Evolutionary conservation across 2,797 vertebrate species (phyloP), one percentile per base, ranked within the genome.

Genomic region (Crypturellus tataupa): DNA sequence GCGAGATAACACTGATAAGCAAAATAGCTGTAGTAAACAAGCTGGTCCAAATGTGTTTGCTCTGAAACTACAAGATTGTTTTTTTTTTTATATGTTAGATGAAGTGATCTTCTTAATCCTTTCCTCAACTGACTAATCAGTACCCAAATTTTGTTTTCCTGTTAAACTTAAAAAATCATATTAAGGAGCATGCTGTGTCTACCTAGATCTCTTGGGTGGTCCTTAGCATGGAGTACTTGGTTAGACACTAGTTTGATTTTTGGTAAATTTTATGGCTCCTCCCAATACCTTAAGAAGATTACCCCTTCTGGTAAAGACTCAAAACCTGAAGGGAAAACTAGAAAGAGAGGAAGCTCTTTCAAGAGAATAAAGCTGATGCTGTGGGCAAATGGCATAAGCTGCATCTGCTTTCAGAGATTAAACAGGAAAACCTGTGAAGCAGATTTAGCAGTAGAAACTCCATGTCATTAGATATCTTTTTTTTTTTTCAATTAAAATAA

Each of bases 281-380:
- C 63, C 71, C 58, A 96, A 75, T 80, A 88, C 39, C 60, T 90
- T 85, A 86, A 80, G 67, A 93, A 84, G 85, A 93, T 90, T 94
- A 65, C 25, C 9, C 29, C 86, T 96, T 96, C 87, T 94, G 70
- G 62, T 95, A 90, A 91, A n/a, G 29, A 33, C 40, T 85, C 64
- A 68, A 90, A 95, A 91, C 85, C 62, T 93, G 82, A 94, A 95
- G 42, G 49, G 46, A 78, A 91, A 85, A 80, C 39, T 91, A 58
- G 80, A 93, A 90, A 90, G 70, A 72, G 77, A 96, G 75, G 63
- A 94, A 82, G 78, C 91, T 92, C 73, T 92, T 94, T 94, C 85
- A 95, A 65, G 85, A 94, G 80, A 95, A 82, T 87, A 92, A 94
- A 92, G 67, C 39, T 72, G 64, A 91, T 90, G 78, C 87, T 94